These are phyloP conservation scores for Marmota monax DNA, from an alignment of 2,113 vertebrate species.

Conservation along the genomic window DNA sequence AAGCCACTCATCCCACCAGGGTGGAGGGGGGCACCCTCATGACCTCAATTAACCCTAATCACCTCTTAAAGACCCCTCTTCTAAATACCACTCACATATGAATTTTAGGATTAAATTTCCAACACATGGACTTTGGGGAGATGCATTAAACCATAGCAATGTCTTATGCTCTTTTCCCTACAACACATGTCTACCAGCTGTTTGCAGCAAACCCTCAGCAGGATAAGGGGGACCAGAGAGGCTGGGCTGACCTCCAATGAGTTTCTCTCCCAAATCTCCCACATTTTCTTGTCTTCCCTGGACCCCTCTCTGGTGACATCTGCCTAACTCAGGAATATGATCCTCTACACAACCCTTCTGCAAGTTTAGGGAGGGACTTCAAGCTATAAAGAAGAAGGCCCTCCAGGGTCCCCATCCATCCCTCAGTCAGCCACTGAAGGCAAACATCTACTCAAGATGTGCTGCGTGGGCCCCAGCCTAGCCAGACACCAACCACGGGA, in stretches of 20 bases:
- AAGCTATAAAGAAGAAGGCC: neutral
- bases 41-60: neutral
- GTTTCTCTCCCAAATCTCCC: neutral
- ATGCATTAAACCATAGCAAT: neutral
- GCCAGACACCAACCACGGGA: neutral
- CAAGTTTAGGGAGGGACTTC: neutral
- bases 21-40: neutral
- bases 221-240: neutral
- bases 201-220: neutral
- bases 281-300: neutral
- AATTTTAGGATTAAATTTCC: neutral
- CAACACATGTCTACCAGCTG: neutral
- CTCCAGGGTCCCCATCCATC: neutral
- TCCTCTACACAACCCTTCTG: fast-evolving
- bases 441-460: conserved; percentile 16
- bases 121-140: neutral
- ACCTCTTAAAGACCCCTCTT: neutral
- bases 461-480: neutral
- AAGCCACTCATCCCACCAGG: neutral
- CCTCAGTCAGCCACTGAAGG: neutral
- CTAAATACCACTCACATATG: neutral
- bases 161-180: neutral
- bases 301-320: neutral
- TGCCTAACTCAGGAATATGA: neutral
- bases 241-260: neutral